Evolutionary conservation across 2,888 invertebrate species (phyloP).

Genomic region (Galerucella pusilla): DNA sequence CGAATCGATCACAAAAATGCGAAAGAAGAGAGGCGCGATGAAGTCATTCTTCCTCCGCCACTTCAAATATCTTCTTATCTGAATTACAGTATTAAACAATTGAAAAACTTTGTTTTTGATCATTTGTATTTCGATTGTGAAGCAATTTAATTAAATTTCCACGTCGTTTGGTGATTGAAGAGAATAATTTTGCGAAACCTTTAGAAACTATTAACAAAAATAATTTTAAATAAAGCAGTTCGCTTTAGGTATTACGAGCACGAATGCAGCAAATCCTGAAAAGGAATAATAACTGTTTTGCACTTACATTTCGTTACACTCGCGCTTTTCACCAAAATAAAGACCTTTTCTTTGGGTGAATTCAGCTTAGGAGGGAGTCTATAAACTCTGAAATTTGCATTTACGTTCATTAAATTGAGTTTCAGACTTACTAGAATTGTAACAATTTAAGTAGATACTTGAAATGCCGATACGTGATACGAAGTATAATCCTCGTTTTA

Average conservation of each 20-base stretch:
- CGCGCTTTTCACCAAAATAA: constrained; percentile 17
- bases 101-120: no score
- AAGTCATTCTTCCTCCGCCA: no score
- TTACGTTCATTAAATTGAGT: constrained; percentile 24
- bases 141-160: neutral
- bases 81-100: no score
- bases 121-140: no score
- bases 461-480: neutral
- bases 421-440: neutral
- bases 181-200: neutral
- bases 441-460: neutral
- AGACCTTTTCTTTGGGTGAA: constrained; percentile 17
- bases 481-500: neutral
- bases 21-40: neutral
- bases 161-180: neutral
- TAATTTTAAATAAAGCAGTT: constrained; percentile 5
- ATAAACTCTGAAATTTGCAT: constrained; percentile 18
- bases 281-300: constrained; percentile 24
- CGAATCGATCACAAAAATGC: neutral
- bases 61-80: no score
- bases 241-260: constrained; percentile 20
- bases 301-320: constrained; percentile 8
- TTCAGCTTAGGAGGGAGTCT: constrained; percentile 5
- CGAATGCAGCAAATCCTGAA: constrained; percentile 23
- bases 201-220: constrained; percentile 7